phyloP scores from a whole-genome alignment of 2,797 vertebrate genomes.

The Typhlichthys subterraneus region DNA sequence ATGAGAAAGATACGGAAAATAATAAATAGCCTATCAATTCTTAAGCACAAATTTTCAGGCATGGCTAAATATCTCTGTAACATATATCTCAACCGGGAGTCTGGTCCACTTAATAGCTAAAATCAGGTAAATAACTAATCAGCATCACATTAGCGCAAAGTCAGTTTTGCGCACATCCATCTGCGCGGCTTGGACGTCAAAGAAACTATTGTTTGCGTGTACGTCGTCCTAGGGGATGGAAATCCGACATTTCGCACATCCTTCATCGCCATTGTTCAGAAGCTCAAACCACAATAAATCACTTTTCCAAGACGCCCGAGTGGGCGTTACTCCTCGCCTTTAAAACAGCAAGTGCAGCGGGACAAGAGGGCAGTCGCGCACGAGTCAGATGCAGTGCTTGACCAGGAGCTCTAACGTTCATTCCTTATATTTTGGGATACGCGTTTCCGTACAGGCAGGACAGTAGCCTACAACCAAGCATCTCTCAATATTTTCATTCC shows the following conservation, averaged over 20 bases:
- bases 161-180: constrained; percentile 14
- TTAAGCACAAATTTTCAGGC: neutral
- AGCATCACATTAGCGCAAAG: neutral
- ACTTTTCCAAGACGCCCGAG: constrained; percentile 19
- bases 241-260: constrained; percentile 57
- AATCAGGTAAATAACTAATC: neutral
- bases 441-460: neutral
- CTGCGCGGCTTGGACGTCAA: constrained; percentile 11
- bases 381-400: constrained; percentile 12
- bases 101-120: neutral
- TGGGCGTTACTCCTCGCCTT: constrained; percentile 45
- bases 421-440: constrained; percentile 4
- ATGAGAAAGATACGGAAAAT: too few relatives aligned
- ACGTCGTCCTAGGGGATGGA: constrained; percentile 36
- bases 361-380: constrained; percentile 2
- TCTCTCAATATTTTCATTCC: neutral
- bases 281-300: constrained; percentile 44
- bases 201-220: constrained; percentile 18
- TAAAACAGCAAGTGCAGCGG: constrained; percentile 58
- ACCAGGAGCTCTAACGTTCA: neutral
- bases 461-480: neutral
- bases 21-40: too few relatives aligned
- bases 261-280: constrained; percentile 40
- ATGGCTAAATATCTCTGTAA: neutral
- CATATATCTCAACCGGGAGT: neutral